phyloP scores from a whole-genome alignment of 2,113 vertebrate genomes.

The Brienomyrus brachyistius region DNA sequence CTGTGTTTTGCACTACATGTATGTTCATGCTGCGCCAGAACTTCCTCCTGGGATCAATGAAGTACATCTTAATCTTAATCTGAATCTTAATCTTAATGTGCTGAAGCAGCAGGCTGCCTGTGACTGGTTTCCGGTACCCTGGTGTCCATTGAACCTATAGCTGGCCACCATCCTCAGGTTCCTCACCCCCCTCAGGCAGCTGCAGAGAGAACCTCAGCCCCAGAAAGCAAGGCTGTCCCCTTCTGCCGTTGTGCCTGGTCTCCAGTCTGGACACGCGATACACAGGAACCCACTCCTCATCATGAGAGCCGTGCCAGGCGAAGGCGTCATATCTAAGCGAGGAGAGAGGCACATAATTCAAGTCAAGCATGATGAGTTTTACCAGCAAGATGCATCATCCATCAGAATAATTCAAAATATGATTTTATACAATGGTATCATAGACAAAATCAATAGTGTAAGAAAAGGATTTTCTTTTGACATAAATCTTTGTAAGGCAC shows the following conservation, averaged over 20 bases:
- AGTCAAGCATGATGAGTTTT: neutral
- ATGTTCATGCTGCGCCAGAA: neutral
- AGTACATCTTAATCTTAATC: neutral
- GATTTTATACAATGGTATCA: neutral
- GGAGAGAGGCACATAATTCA: neutral
- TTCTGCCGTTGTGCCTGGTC: neutral
- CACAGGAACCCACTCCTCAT: conserved; percentile 54
- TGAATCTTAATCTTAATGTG: neutral
- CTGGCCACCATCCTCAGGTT: neutral
- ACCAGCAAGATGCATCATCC: neutral
- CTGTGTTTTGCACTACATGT: neutral
- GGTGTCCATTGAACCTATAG: neutral
- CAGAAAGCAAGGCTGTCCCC: conserved; percentile 22
- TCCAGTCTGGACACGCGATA: conserved; percentile 50
- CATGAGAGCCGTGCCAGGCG: conserved; percentile 53
- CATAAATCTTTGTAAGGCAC: neutral
- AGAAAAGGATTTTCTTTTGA: neutral
- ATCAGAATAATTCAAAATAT: neutral
- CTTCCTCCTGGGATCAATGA: neutral
- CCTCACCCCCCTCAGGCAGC: neutral
- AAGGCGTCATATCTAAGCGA: conserved; percentile 49
- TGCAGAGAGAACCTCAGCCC: neutral
- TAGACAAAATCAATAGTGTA: neutral
- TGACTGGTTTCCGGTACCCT: neutral
- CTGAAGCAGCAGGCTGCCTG: neutral